A percentile compares a stretch with the other conserved stretches of the same genome.
Evolutionary conservation across 2,888 invertebrate genomes (phyloP).

Genomic region (Chloromyia formosa): DNA sequence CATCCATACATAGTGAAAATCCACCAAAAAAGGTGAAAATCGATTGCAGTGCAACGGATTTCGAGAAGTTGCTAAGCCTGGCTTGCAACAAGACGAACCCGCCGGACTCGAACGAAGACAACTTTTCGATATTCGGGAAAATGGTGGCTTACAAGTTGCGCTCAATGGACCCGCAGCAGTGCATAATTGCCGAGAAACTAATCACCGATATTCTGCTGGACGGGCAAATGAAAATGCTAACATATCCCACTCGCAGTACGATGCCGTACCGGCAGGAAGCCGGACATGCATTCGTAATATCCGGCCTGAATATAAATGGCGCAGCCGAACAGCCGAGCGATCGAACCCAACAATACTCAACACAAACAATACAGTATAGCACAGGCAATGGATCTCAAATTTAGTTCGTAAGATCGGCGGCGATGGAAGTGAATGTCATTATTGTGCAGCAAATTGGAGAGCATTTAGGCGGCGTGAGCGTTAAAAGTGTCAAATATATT

Average conservation of each 20-base stretch:
- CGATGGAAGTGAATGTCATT: not conserved
- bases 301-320: conserved; percentile 46
- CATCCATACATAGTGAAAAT: conserved; percentile 45
- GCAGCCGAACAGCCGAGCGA: conserved; percentile 41
- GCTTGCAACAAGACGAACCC: conserved; percentile 59
- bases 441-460: not conserved
- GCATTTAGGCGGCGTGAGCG: conserved; percentile 21
- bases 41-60: conserved; percentile 58
- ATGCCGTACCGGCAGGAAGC: conserved; percentile 46
- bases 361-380: conserved; percentile 48
- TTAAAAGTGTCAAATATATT: conserved; percentile 27
- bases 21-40: conserved; percentile 57
- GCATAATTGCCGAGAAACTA: conserved; percentile 61
- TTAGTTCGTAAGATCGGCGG: conserved; percentile 7
- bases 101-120: conserved; percentile 55
- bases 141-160: conserved; percentile 62
- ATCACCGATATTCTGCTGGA: conserved; percentile 62
- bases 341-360: conserved; percentile 44
- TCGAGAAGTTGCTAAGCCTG: conserved; percentile 59
- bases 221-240: conserved; percentile 62
- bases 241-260: conserved; percentile 48
- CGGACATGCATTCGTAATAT: conserved; percentile 48
- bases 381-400: conserved; percentile 47
- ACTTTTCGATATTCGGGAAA: conserved; percentile 60
- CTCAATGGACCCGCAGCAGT: conserved; percentile 60